Evolutionary conservation across 2,888 invertebrate genomes (phyloP).

Genomic region (Tetragonisca angustula): DNA sequence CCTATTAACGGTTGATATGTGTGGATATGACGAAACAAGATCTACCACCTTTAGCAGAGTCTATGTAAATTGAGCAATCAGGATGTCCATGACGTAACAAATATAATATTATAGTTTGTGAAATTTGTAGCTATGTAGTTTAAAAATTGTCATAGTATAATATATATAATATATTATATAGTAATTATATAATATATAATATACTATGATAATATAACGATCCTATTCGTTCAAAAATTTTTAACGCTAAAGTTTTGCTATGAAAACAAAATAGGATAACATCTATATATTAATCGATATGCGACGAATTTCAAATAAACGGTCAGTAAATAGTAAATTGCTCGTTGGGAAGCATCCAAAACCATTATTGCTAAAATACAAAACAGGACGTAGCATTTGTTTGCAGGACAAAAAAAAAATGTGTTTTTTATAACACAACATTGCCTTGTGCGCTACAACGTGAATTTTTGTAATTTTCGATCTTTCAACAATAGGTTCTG

Average conservation of each 20-base stretch:
- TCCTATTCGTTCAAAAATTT: not conserved
- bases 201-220: too few species aligned
- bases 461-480: not conserved
- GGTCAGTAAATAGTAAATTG: too few species aligned
- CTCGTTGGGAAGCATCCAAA: too few species aligned
- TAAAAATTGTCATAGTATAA: not conserved
- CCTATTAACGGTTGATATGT: not conserved
- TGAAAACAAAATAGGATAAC: too few species aligned
- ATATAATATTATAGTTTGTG: not conserved
- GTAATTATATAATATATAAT: too few species aligned
- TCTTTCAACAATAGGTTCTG: not conserved
- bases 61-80: not conserved
- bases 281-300: too few species aligned
- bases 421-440: not conserved
- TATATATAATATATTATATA: too few species aligned
- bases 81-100: not conserved
- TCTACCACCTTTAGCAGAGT: not conserved
- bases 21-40: not conserved
- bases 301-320: too few species aligned
- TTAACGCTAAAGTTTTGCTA: too few species aligned
- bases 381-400: not conserved
- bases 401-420: not conserved
- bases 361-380: not conserved
- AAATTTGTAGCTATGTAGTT: not conserved
- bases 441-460: not conserved